Base-by-base conservation (phyloP, 2,888 invertebrate species). In the Lithophane semibrunnea region DNA sequence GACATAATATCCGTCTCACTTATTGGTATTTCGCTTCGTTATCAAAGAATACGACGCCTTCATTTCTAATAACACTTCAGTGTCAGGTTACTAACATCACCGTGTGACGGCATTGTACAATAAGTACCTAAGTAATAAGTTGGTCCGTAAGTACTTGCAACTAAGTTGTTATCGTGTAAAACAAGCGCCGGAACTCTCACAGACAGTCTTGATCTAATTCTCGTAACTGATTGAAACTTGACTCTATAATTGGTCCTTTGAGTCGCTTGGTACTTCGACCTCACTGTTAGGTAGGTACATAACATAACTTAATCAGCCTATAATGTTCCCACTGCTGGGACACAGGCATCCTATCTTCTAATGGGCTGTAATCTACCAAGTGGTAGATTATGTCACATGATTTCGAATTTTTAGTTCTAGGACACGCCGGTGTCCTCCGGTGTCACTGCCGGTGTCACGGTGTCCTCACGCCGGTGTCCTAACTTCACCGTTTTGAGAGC, bases 21-120 rank as follows among this genome's bases (percentile, higher is more conserved):
- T 77, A 80, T 80, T 80, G 73, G 79, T 84, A 84, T 84, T 84
- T 81, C 73, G 84, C 82, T 75, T 80, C 82, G 82, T 71, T 84
- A 88, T 89, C 87, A 89, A 86, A 78, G 90, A 90, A 90, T 76
- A 81, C 65, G 88, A 90, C 79, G 85, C 88, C 79, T 78, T 65
- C 68, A 82, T 47, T 87, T 86, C 86, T 85, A 84, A 88, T 79
- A 88, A 88, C 86, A 82, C 68, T 74, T 76, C 24, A 80, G 89
- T 83, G 73, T 89, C 87, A 63, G 58, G 77, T 88, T 83, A 80
- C 88, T 52, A 80, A 77, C 71, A 73, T 82, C 82, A 83, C 75
- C 75, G 86, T 82, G 83, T 80, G 82, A 81, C 80, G 83, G 49
- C 76, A 54, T 80, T 73, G 75, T 85, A 60, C 69, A 65, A 68